These are phyloP conservation scores for Chaetodon trifasciatus DNA, from an alignment of 2,797 vertebrate species.

Conservation along the genomic window DNA sequence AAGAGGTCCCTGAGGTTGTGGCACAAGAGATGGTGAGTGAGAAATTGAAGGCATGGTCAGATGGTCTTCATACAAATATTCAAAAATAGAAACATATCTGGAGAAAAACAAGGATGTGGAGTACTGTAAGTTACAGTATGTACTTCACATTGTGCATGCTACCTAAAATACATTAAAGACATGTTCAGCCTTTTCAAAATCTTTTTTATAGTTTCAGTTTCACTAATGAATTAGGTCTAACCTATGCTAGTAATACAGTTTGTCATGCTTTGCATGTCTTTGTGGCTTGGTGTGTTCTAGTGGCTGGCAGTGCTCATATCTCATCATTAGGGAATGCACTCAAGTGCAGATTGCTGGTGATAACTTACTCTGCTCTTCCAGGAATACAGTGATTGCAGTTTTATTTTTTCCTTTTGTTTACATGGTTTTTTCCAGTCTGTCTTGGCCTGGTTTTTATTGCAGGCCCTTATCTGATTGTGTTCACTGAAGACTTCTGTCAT, in stretches of 20 bases:
- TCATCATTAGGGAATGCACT: conserved; percentile 51
- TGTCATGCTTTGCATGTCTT: neutral
- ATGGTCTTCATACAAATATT: neutral
- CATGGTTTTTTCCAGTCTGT: conserved; percentile 34
- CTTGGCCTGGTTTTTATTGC: conserved; percentile 6
- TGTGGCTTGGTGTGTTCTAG: conserved; percentile 21
- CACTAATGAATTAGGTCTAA: neutral
- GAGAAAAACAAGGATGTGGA: no score
- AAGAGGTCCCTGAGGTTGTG: conserved; percentile 95
- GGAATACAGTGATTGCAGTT: conserved; percentile 46
- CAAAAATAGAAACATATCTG: neutral
- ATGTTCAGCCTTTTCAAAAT: neutral
- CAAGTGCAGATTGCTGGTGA: conserved; percentile 50
- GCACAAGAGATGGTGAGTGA: conserved; percentile 97
- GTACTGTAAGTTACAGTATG: neutral
- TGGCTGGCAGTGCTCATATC: conserved; percentile 38
- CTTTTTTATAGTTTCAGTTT: neutral
- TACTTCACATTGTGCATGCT: neutral
- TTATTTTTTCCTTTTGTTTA: conserved; percentile 43
- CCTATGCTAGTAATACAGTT: neutral
- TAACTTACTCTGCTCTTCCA: conserved; percentile 44
- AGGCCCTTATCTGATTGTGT: conserved; percentile 1
- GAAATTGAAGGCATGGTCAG: neutral
- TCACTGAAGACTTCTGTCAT: conserved; percentile 13
- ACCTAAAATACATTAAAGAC: neutral